These are phyloP conservation scores for Dicranocentrus wangi DNA, from an alignment of 2,888 invertebrate genomes.

Conservation along the genomic window DNA sequence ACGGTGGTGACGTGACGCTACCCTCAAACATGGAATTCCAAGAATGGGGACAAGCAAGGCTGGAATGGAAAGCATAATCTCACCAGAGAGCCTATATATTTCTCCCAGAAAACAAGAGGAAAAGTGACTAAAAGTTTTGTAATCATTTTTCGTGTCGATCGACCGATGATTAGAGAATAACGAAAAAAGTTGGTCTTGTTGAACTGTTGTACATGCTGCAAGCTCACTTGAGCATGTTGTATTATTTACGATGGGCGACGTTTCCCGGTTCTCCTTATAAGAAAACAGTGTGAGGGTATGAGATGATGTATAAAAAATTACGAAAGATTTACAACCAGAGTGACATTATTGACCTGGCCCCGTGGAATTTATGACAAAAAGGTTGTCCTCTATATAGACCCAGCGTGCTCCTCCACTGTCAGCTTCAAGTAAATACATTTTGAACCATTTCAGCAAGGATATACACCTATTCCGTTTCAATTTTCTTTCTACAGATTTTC, in stretches of 20 bases:
- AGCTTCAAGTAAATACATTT: background rate
- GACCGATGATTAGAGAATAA: background rate
- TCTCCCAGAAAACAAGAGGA: background rate
- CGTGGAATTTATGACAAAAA: background rate
- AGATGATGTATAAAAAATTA: background rate
- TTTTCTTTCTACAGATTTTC: background rate
- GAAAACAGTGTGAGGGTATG: background rate
- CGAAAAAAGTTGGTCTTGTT: too few species aligned
- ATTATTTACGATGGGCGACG: too few species aligned
- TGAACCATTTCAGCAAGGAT: too few species aligned
- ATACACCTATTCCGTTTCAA: background rate
- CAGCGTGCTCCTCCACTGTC: background rate
- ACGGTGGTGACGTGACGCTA: too few species aligned
- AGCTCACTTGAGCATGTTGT: too few species aligned
- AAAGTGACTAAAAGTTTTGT: constrained; percentile 6
- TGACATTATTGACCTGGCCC: constrained; percentile 1
- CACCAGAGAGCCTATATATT: too few species aligned
- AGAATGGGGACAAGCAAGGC: too few species aligned
- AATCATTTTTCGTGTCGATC: constrained; percentile 5
- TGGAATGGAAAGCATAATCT: too few species aligned
- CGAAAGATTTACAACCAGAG: background rate
- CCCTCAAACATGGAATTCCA: too few species aligned
- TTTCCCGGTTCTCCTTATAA: background rate
- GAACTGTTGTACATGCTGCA: too few species aligned
- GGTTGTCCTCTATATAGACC: background rate